Conservation (phyloP, 2,113 vertebrate species). For the Petromus typicus region DNA sequence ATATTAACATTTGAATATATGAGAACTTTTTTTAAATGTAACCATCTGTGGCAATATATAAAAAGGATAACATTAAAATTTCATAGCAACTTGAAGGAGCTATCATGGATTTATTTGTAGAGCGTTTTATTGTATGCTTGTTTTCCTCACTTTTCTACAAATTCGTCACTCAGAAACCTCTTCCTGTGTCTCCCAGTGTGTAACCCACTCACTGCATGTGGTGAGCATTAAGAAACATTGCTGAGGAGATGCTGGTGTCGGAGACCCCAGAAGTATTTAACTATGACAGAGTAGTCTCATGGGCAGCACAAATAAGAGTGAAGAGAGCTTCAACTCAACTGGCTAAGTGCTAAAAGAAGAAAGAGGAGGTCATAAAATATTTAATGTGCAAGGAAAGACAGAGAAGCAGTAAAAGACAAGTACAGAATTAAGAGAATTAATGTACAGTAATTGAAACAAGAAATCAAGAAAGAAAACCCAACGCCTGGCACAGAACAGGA, state of each 20-base stretch:
- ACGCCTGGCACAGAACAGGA: neutral
- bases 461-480: neutral
- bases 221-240: neutral
- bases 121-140: neutral
- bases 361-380: neutral
- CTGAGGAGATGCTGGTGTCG: neutral
- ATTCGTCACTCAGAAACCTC: neutral
- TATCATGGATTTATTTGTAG: neutral
- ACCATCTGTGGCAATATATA: neutral
- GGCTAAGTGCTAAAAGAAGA: neutral
- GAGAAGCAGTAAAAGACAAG: neutral
- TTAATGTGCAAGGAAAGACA: neutral
- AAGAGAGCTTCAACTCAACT: neutral
- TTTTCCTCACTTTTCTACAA: neutral
- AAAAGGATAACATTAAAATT: constrained; percentile 12
- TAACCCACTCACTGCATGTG: neutral
- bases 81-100: neutral
- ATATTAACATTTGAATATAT: neutral
- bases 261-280: neutral
- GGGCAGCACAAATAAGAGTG: neutral
- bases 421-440: neutral
- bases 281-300: neutral
- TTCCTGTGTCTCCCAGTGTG: neutral
- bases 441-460: constrained; percentile 18
- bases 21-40: neutral